These are phyloP conservation scores for Spheniscus mendiculus DNA, from an alignment of 2,113 vertebrate species.

Conservation along the genomic window DNA sequence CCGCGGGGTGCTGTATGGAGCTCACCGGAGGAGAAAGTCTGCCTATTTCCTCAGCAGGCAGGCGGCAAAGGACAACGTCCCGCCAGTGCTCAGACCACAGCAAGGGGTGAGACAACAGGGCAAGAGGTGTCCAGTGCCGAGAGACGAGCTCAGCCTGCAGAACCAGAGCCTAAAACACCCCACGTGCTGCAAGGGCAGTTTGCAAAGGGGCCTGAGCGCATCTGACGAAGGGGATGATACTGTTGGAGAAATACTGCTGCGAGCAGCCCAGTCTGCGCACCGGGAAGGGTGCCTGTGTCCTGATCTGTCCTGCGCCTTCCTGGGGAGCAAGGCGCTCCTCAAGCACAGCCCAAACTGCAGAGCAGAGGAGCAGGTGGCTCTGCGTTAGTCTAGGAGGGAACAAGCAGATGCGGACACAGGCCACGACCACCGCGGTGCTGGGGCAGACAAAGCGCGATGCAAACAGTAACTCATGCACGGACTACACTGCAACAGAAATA, in stretches of 20 bases:
- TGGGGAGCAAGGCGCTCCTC: neutral
- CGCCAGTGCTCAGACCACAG: neutral
- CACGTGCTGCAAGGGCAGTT: accelerated
- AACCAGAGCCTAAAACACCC: neutral
- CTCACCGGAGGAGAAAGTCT: accelerated
- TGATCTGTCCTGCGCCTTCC: neutral
- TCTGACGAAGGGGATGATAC: neutral
- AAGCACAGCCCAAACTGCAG: neutral
- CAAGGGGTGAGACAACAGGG: neutral
- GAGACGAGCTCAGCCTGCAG: neutral
- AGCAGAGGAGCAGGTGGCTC: neutral
- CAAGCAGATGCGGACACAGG: neutral
- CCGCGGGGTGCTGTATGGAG: accelerated
- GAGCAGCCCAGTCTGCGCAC: accelerated
- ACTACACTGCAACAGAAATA: neutral
- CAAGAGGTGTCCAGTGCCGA: neutral
- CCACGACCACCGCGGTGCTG: accelerated
- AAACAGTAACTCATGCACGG: accelerated
- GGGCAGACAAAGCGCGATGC: accelerated
- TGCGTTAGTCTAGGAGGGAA: neutral
- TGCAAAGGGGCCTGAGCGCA: accelerated
- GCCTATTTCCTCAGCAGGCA: neutral
- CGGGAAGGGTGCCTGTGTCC: neutral
- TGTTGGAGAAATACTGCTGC: accelerated
- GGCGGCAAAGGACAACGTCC: neutral